These are phyloP conservation scores for Diploptera punctata DNA, from an alignment of 2,888 invertebrate species.

Conservation along the genomic window DNA sequence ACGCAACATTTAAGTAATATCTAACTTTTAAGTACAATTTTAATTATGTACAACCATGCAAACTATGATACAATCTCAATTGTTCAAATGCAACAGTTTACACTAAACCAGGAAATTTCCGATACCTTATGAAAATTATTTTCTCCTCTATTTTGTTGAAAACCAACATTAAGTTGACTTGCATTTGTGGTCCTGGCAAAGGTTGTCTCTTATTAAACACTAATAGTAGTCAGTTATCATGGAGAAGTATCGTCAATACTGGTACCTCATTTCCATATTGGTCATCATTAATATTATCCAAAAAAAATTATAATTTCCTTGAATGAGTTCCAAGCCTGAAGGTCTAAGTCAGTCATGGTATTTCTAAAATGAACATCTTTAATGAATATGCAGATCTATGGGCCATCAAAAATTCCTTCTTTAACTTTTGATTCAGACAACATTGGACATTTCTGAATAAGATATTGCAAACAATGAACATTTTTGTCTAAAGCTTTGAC, in stretches of 20 bases:
- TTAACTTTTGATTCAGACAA: background rate
- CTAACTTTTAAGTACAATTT: too few species aligned
- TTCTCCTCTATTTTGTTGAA: background rate
- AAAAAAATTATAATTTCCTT: background rate
- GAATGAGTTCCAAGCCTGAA: too few species aligned
- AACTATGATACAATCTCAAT: too few species aligned
- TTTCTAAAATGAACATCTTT: too few species aligned
- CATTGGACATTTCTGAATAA: slow-evolving; percentile 2
- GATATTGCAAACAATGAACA: too few species aligned
- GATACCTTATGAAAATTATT: too few species aligned
- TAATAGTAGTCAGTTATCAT: background rate
- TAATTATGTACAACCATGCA: too few species aligned
- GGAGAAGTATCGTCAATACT: background rate
- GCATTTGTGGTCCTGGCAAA: background rate
- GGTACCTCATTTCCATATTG: background rate
- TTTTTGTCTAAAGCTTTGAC: too few species aligned
- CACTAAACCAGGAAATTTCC: too few species aligned
- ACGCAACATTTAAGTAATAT: background rate
- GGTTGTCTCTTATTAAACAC: background rate
- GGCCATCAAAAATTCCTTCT: too few species aligned
- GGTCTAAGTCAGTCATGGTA: too few species aligned
- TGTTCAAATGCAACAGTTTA: too few species aligned
- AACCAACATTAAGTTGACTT: background rate
- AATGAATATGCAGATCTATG: background rate
- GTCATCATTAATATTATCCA: background rate